These are phyloP conservation scores for Corythornis vintsioides DNA, from an alignment of 2,113 vertebrate genomes.

Conservation along the genomic window DNA sequence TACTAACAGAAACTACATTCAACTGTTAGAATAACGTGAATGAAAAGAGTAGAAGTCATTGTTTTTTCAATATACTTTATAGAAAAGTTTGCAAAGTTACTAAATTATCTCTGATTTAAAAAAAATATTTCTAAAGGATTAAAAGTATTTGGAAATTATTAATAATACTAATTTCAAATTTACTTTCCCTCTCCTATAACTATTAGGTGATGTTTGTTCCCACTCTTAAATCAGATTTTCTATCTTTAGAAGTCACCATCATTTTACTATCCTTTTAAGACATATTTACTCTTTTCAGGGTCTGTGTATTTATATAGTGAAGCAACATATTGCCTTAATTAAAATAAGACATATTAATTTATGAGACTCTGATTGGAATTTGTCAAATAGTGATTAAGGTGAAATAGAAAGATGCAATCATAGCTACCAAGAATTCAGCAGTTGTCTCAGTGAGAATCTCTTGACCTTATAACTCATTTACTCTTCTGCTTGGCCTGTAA, in stretches of 20 bases:
- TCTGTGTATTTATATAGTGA: constrained; percentile 17
- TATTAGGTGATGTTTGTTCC: not conserved
- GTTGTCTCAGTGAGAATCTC: constrained; percentile 69
- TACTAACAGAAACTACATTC: not conserved
- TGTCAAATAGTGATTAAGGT: constrained; percentile 67
- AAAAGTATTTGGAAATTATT: not conserved
- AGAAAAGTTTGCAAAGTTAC: not conserved
- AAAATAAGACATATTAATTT: constrained; percentile 66
- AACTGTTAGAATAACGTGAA: not conserved
- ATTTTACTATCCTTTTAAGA: constrained; percentile 5
- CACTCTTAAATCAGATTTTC: not conserved
- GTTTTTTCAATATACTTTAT: not conserved
- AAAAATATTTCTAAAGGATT: not conserved
- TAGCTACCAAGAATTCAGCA: constrained; percentile 64
- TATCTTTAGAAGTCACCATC: not conserved
- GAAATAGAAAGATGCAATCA: constrained; percentile 60
- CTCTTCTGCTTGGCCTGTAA: constrained; percentile 62
- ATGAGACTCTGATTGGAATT: constrained; percentile 60
- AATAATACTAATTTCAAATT: not conserved
- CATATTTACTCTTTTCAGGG: constrained; percentile 3
- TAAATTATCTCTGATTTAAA: not conserved
- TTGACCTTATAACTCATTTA: constrained; percentile 76
- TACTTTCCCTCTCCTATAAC: not conserved
- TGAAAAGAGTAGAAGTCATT: not conserved
- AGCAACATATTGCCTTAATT: constrained; percentile 65